These are phyloP conservation scores for Diadumene lineata DNA, from an alignment of 92 coral and sea anemone species.

Conservation along the genomic window DNA sequence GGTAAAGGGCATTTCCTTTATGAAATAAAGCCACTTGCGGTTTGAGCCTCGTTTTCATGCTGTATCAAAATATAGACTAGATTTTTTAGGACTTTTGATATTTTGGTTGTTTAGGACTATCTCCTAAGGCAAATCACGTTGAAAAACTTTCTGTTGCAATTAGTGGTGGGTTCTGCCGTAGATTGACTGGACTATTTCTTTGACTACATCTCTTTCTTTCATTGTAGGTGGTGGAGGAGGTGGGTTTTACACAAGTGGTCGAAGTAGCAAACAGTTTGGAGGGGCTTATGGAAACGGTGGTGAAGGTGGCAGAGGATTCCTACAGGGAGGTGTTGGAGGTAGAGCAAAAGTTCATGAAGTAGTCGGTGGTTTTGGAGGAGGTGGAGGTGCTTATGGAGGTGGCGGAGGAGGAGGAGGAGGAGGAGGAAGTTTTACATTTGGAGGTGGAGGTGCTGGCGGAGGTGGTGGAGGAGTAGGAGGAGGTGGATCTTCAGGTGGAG, in stretches of 20 bases:
- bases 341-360: constrained; percentile 6
- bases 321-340: constrained; percentile 49
- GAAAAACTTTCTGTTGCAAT: too few species aligned
- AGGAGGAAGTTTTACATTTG: constrained; percentile 35
- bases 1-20: too few species aligned
- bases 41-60: too few species aligned
- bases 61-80: too few species aligned
- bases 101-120: too few species aligned
- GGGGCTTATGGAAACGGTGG: constrained; percentile 41
- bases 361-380: constrained; percentile 54
- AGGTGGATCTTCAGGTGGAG: neutral
- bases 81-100: too few species aligned
- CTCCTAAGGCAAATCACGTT: too few species aligned
- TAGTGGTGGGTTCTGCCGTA: too few species aligned
- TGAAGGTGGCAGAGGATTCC: constrained; percentile 46
- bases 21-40: too few species aligned
- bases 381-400: constrained; percentile 46
- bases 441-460: constrained; percentile 22
- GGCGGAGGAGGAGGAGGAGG: constrained; percentile 60
- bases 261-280: constrained; percentile 44
- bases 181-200: too few species aligned
- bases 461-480: neutral
- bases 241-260: constrained; percentile 39
- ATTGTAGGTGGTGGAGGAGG: constrained; percentile 61
- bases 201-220: neutral